phyloP scores from a whole-genome alignment of 2,888 invertebrate species.

The Epiblema foenella region DNA sequence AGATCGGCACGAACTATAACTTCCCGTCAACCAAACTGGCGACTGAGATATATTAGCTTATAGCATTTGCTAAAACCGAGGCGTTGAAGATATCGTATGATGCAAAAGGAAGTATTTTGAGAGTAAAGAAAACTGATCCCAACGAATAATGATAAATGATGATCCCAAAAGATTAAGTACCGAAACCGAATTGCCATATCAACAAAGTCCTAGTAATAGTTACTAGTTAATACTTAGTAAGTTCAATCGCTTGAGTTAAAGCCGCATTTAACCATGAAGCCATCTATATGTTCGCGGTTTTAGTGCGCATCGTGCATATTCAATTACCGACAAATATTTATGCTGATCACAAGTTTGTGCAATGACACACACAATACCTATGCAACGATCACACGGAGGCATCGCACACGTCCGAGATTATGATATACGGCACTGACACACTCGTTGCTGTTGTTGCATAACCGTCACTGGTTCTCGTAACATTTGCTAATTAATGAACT shows the following conservation, averaged over 20 bases:
- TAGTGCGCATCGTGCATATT: slow-evolving; percentile 15
- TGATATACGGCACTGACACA: slow-evolving; percentile 48
- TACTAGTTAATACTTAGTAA: background rate
- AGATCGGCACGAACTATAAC: background rate
- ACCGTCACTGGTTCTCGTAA: slow-evolving; percentile 57
- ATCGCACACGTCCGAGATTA: slow-evolving; percentile 56
- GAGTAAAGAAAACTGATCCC: background rate
- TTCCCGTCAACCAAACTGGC: too few species aligned
- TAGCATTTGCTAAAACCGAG: background rate
- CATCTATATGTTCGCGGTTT: slow-evolving; percentile 1
- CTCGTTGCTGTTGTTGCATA: slow-evolving; percentile 50
- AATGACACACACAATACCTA: slow-evolving; percentile 55
- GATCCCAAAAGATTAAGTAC: too few species aligned
- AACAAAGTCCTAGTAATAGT: background rate
- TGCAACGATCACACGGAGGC: slow-evolving; percentile 54
- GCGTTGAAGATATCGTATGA: background rate
- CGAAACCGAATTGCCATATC: background rate
- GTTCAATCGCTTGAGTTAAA: background rate
- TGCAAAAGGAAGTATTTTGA: background rate
- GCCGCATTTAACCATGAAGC: slow-evolving; percentile 20
- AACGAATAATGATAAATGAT: too few species aligned
- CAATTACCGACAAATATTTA: slow-evolving; percentile 57
- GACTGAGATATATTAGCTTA: too few species aligned
- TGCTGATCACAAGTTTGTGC: slow-evolving; percentile 71
- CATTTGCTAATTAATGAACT: slow-evolving; percentile 62